phyloP scores from a whole-genome alignment of 2,888 invertebrate genomes.

The Odiellus spinosus region DNA sequence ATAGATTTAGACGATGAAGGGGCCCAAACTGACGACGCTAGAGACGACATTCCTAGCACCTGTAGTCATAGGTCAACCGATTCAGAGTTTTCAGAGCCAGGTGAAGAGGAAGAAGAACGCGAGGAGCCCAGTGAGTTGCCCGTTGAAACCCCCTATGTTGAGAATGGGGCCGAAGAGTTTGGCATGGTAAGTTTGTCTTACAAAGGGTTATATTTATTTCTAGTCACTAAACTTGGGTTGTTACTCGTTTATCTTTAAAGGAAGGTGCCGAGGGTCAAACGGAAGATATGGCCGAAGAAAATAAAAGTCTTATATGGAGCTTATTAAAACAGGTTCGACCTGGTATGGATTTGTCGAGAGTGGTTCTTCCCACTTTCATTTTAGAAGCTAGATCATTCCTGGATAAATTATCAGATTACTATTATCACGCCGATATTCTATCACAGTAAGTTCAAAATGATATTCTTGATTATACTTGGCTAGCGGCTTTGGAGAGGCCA shows the following conservation, averaged over 20 bases:
- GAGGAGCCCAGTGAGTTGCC: slow-evolving; percentile 35
- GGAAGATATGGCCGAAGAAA: slow-evolving; percentile 82
- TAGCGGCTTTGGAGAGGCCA: not conserved
- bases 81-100: slow-evolving; percentile 40
- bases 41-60: slow-evolving; percentile 8
- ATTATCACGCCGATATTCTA: slow-evolving; percentile 81
- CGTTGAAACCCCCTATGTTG: slow-evolving; percentile 43
- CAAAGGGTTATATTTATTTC: too few relatives aligned
- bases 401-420: slow-evolving; percentile 81
- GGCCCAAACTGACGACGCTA: slow-evolving; percentile 45
- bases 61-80: too few relatives aligned
- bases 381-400: slow-evolving; percentile 82
- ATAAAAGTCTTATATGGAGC: slow-evolving; percentile 87
- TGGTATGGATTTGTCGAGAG: slow-evolving; percentile 88
- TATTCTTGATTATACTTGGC: too few relatives aligned
- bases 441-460: slow-evolving; percentile 46
- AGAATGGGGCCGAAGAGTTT: slow-evolving; percentile 43
- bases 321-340: slow-evolving; percentile 86
- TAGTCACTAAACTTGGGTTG: not conserved
- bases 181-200: slow-evolving; percentile 33
- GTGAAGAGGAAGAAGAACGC: slow-evolving; percentile 28
- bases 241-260: slow-evolving; percentile 20
- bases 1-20: slow-evolving; percentile 51
- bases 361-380: slow-evolving; percentile 85
- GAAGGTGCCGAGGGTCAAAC: slow-evolving; percentile 44